Conservation (phyloP, 1,140 invertebrate genomes). For the Ganaspis sp. region DNA sequence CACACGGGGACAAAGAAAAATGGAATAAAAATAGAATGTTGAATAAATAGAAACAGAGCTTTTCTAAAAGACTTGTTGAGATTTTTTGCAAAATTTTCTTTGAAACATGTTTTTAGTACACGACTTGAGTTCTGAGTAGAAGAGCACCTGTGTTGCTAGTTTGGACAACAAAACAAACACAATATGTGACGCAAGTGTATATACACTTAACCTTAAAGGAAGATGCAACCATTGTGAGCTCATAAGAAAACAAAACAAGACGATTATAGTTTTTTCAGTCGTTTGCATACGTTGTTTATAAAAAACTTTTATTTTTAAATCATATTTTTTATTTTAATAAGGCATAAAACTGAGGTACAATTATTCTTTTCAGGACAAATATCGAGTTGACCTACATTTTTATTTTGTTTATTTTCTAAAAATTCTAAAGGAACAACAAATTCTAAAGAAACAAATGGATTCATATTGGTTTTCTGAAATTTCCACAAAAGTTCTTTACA, state of each 20-base stretch:
- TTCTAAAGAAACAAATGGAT: too few species aligned
- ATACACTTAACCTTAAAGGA: slow-evolving; percentile 55
- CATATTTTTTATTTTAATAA: too few species aligned
- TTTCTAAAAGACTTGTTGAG: slow-evolving; percentile 4
- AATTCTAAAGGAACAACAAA: too few species aligned
- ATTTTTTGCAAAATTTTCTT: slow-evolving; percentile 27
- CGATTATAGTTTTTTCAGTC: background rate
- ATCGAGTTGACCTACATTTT: too few species aligned
- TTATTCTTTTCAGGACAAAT: too few species aligned
- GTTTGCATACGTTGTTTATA: background rate
- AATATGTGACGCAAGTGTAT: slow-evolving; percentile 56
- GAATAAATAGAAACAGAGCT: background rate
- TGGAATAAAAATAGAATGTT: background rate
- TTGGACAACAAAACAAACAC: slow-evolving; percentile 64
- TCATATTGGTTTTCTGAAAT: too few species aligned
- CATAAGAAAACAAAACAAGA: slow-evolving; percentile 44
- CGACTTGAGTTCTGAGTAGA: slow-evolving; percentile 49
- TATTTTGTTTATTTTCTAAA: too few species aligned
- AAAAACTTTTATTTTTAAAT: background rate
- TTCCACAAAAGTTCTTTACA: too few species aligned
- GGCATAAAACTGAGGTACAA: too few species aligned
- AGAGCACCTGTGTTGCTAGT: slow-evolving; percentile 56
- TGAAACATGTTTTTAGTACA: slow-evolving; percentile 53
- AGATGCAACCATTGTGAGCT: slow-evolving; percentile 59
- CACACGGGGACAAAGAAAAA: background rate